Percentiles rank a stretch among this genome's conserved stretches.
These are phyloP conservation scores for Arenaria interpres DNA, from an alignment of 2,113 vertebrate genomes.

Conservation along the genomic window DNA sequence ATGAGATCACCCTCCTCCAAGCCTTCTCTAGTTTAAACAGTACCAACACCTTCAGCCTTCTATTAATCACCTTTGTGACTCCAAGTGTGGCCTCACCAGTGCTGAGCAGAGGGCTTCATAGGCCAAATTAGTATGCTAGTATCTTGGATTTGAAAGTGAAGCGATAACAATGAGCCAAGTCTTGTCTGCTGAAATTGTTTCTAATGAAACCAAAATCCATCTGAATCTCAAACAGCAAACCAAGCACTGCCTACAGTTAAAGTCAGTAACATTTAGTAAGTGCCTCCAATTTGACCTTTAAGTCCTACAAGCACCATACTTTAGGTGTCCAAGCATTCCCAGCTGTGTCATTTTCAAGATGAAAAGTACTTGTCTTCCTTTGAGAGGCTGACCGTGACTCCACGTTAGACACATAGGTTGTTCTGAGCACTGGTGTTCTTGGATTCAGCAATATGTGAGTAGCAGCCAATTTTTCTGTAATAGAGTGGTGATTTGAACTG, in stretches of 20 bases:
- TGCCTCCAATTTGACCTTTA: background rate
- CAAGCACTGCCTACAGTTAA: background rate
- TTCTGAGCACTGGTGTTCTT: background rate
- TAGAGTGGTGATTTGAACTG: background rate
- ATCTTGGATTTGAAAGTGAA: background rate
- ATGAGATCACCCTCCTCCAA: background rate
- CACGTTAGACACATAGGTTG: background rate
- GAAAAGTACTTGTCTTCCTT: background rate
- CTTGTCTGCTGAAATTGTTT: background rate
- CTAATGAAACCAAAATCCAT: background rate
- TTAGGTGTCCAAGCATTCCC: background rate
- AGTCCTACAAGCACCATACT: background rate
- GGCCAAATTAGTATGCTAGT: no score
- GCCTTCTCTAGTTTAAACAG: background rate
- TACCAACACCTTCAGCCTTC: background rate
- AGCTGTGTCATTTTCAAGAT: background rate
- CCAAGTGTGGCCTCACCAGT: background rate
- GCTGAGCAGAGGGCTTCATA: background rate
- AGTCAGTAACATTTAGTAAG: background rate
- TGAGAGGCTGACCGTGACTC: background rate
- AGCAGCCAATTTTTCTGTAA: background rate
- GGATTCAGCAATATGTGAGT: background rate
- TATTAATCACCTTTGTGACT: background rate
- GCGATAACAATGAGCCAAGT: background rate
- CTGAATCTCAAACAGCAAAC: background rate